phyloP scores from a whole-genome alignment of 2,888 invertebrate species.

The Drosophila nr. medialis region DNA sequence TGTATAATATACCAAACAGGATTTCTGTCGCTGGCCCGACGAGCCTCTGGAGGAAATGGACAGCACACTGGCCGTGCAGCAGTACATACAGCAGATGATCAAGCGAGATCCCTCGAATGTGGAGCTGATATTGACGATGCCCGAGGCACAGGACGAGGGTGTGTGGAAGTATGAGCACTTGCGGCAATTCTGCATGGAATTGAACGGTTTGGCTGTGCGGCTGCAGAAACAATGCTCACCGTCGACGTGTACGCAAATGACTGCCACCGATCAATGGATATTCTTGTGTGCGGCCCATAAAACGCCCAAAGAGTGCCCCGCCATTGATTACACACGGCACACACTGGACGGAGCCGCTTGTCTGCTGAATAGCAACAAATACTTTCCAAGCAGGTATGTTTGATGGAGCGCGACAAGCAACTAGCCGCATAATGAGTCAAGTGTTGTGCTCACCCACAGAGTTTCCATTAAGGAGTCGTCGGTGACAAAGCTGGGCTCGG shows the following conservation, averaged over 20 bases:
- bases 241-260: slow-evolving; percentile 99
- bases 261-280: slow-evolving; percentile 99
- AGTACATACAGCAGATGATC: slow-evolving; percentile 99
- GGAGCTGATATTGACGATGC: slow-evolving; percentile 97
- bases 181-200: slow-evolving; percentile 99
- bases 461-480: slow-evolving; percentile 99
- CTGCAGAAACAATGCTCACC: slow-evolving; percentile 98
- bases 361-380: slow-evolving; percentile 99
- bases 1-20: slow-evolving; percentile 86
- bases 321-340: slow-evolving; percentile 99
- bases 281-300: slow-evolving; percentile 99
- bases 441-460: slow-evolving; percentile 86
- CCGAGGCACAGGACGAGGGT: slow-evolving; percentile 98
- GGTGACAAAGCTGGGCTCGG: slow-evolving; percentile 98
- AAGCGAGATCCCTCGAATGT: slow-evolving; percentile 96
- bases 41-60: slow-evolving; percentile 99
- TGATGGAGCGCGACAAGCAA: not conserved
- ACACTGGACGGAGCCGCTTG: slow-evolving; percentile 99
- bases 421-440: slow-evolving; percentile 52
- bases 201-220: slow-evolving; percentile 98
- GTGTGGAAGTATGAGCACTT: slow-evolving; percentile 99
- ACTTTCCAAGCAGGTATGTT: slow-evolving; percentile 97
- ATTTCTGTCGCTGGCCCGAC: slow-evolving; percentile 99
- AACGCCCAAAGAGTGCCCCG: slow-evolving; percentile 99
- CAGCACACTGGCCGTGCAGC: slow-evolving; percentile 98